phyloP scores from a whole-genome alignment of 1,140 invertebrate species.

The Drosophila tristis region DNA sequence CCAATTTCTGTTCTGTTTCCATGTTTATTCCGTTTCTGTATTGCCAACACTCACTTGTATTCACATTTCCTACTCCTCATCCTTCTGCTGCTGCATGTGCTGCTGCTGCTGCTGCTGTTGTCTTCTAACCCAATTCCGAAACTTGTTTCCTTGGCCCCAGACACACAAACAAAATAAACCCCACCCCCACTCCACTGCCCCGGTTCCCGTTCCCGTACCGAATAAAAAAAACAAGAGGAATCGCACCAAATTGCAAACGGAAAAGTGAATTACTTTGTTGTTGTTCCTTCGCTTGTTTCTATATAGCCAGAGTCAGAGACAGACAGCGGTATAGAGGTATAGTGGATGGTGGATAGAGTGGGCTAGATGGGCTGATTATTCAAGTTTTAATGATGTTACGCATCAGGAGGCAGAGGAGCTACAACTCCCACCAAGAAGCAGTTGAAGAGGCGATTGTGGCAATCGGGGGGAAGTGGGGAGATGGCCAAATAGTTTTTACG shows the following conservation, averaged over 20 bases:
- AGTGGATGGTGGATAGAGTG: too few relatives aligned
- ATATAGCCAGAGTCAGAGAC: constrained; percentile 5
- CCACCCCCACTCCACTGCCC: constrained; percentile 5
- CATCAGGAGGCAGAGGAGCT: constrained; percentile 8
- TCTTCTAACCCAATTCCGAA: constrained; percentile 6
- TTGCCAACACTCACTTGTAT: background rate
- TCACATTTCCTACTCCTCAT: too few relatives aligned
- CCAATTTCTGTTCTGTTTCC: background rate
- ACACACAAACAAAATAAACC: constrained; percentile 26
- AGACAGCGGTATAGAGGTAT: constrained; percentile 8
- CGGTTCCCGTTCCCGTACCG: too few relatives aligned
- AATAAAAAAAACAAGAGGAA: background rate
- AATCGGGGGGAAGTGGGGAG: constrained; percentile 5
- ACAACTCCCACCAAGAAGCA: constrained; percentile 30
- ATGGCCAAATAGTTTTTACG: constrained; percentile 72
- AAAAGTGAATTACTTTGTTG: constrained; percentile 56
- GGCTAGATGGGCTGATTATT: constrained; percentile 55
- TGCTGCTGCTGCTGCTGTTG: too few relatives aligned
- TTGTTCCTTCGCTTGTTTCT: constrained; percentile 16
- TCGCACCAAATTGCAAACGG: constrained; percentile 47
- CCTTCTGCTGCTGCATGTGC: too few relatives aligned
- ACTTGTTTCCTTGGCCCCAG: constrained; percentile 3
- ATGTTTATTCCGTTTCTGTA: constrained; percentile 1
- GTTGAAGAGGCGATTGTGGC: constrained; percentile 15
- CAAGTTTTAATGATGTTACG: constrained; percentile 79